Conservation (phyloP, 2,797 vertebrate species). For the Chaetophractus vellerosus region DNA sequence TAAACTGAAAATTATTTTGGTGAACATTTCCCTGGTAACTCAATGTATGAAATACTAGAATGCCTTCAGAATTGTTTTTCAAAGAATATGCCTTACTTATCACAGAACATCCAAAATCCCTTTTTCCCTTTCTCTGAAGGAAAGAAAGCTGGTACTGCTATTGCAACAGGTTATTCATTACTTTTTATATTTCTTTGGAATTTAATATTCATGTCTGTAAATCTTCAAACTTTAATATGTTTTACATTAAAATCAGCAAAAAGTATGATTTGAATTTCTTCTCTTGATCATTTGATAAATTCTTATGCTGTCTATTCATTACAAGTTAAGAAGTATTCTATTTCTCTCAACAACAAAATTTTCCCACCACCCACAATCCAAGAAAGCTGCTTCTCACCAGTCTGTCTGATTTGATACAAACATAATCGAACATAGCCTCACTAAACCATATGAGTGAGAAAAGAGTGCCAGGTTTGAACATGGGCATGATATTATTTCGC, state of each 20-base stretch:
- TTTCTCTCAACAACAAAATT: slow-evolving; percentile 34
- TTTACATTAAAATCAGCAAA: neutral
- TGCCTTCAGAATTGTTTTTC: neutral
- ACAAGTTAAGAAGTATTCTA: neutral
- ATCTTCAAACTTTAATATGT: neutral
- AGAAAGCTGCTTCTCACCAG: neutral
- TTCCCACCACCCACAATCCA: neutral
- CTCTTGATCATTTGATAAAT: neutral
- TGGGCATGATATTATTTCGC: slow-evolving; percentile 5
- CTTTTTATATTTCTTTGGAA: neutral
- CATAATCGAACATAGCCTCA: neutral
- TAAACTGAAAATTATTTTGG: slow-evolving; percentile 36
- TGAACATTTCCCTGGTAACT: neutral
- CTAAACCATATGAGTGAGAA: neutral
- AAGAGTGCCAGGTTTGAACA: slow-evolving; percentile 27
- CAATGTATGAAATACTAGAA: neutral
- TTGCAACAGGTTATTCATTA: neutral
- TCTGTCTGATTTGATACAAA: neutral
- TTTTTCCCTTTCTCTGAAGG: neutral
- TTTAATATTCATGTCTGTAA: neutral
- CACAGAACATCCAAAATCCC: neutral
- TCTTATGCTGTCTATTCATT: neutral
- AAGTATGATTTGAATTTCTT: neutral
- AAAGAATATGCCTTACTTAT: neutral
- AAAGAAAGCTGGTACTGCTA: neutral